Evolutionary conservation across 2,113 vertebrate species (phyloP).

Genomic region (Panthera uncia): DNA sequence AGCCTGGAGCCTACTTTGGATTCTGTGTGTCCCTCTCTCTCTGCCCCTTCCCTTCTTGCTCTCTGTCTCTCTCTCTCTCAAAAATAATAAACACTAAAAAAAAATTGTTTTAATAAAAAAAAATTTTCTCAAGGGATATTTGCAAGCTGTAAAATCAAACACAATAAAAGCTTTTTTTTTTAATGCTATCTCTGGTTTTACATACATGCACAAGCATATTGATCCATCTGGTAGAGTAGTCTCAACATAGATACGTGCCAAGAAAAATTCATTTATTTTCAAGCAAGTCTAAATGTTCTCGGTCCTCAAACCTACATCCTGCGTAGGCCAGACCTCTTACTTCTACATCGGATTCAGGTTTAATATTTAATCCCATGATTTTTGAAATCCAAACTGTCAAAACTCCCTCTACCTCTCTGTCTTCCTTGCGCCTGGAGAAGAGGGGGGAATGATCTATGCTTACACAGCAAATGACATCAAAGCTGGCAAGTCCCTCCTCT

Average conservation of each 20-base stretch:
- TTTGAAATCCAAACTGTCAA: conserved; percentile 23
- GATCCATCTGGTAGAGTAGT: not conserved
- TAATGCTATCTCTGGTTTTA: conserved; percentile 1
- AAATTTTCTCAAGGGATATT: conserved; percentile 43
- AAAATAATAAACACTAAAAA: no score
- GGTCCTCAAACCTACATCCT: not conserved
- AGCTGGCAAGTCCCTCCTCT: not conserved
- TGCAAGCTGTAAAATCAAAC: conserved; percentile 10
- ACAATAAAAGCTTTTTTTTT: not conserved
- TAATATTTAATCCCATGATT: conserved; percentile 35
- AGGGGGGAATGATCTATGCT: not conserved
- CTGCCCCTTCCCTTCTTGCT: no score
- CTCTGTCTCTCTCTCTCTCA: no score
- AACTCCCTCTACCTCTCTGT: not conserved
- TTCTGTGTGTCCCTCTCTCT: no score
- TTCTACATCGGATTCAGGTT: conserved; percentile 27
- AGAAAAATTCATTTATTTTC: conserved; percentile 36
- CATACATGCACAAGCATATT: not conserved
- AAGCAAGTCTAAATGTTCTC: not conserved
- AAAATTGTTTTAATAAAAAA: not conserved
- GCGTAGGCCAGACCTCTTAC: not conserved
- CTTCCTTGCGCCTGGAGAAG: not conserved
- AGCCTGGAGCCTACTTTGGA: no score
- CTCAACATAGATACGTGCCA: not conserved
- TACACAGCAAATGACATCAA: not conserved